A percentile compares a stretch with the other conserved stretches of the same genome.
phyloP scores from a whole-genome alignment of 2,888 invertebrate species.

The Agriotes lineatus region DNA sequence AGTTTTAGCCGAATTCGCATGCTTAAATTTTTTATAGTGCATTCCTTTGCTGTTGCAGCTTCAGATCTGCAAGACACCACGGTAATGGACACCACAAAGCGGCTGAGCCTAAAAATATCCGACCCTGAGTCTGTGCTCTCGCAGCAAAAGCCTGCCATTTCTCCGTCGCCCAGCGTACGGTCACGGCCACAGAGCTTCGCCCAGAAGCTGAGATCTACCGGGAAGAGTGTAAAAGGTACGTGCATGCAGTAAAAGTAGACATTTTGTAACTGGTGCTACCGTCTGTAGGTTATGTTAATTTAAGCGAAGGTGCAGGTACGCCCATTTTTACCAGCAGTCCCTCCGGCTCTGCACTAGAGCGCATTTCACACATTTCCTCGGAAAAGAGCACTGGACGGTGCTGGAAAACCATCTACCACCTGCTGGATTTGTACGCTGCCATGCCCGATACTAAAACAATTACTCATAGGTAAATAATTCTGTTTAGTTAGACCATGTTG shows the following conservation, averaged over 20 bases:
- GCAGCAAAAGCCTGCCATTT: conserved; percentile 65
- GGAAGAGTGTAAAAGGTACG: conserved; percentile 82
- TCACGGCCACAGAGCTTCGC: conserved; percentile 88
- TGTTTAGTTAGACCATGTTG: no score
- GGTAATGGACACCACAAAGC: conserved; percentile 67
- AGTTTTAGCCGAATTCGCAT: conserved; percentile 38
- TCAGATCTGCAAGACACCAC: conserved; percentile 74
- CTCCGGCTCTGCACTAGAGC: conserved; percentile 70
- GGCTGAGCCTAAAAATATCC: conserved; percentile 63
- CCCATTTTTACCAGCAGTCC: conserved; percentile 77
- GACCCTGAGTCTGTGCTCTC: conserved; percentile 62
- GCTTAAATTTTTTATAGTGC: no score
- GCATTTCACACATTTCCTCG: conserved; percentile 65
- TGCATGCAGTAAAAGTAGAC: not conserved
- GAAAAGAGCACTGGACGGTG: conserved; percentile 75
- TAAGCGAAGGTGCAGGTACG: conserved; percentile 80
- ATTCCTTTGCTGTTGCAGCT: conserved; percentile 60
- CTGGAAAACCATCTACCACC: conserved; percentile 94
- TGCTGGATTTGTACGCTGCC: conserved; percentile 92
- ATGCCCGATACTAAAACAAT: conserved; percentile 96
- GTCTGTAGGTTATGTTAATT: conserved; percentile 79
- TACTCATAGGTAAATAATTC: conserved; percentile 75
- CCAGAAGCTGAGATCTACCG: conserved; percentile 86
- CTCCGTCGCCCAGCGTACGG: conserved; percentile 70
- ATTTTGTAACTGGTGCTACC: no score